These are phyloP conservation scores for Leptopterna dolabrata DNA, from an alignment of 2,888 invertebrate genomes.

Conservation along the genomic window DNA sequence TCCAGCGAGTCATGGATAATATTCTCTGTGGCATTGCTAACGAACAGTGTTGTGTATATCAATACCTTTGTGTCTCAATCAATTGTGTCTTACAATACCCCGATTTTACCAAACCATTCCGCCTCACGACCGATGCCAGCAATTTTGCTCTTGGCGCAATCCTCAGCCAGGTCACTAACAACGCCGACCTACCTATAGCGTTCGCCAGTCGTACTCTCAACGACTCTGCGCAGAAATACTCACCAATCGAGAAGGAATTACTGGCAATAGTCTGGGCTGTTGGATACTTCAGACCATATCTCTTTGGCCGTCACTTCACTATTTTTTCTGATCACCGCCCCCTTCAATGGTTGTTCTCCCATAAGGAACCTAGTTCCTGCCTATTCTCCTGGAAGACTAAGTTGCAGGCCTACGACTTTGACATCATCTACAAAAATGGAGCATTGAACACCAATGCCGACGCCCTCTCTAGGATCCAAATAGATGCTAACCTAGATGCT, in stretches of 20 bases:
- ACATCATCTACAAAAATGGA: constrained; percentile 59
- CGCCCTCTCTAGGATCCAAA: background rate
- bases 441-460: background rate
- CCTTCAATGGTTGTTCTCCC: constrained; percentile 43
- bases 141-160: constrained; percentile 64
- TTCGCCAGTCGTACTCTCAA: constrained; percentile 56
- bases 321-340: constrained; percentile 59
- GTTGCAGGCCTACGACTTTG: constrained; percentile 65
- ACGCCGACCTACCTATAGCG: constrained; percentile 65
- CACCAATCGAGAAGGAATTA: constrained; percentile 64
- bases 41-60: constrained; percentile 25
- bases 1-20: too few relatives aligned
- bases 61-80: constrained; percentile 28
- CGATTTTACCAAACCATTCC: constrained; percentile 47
- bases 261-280: constrained; percentile 65
- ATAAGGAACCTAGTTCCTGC: constrained; percentile 64
- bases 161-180: constrained; percentile 62
- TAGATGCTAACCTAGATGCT: too few relatives aligned
- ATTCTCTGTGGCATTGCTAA: constrained; percentile 5
- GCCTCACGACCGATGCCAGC: constrained; percentile 59
- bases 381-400: constrained; percentile 57
- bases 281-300: constrained; percentile 64
- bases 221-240: constrained; percentile 46
- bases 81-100: constrained; percentile 61
- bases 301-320: constrained; percentile 55